A percentile compares a stretch with the other conserved stretches of the same genome.
Conservation (phyloP, 2,113 vertebrate genomes). For the Gorsachius goisagi region DNA sequence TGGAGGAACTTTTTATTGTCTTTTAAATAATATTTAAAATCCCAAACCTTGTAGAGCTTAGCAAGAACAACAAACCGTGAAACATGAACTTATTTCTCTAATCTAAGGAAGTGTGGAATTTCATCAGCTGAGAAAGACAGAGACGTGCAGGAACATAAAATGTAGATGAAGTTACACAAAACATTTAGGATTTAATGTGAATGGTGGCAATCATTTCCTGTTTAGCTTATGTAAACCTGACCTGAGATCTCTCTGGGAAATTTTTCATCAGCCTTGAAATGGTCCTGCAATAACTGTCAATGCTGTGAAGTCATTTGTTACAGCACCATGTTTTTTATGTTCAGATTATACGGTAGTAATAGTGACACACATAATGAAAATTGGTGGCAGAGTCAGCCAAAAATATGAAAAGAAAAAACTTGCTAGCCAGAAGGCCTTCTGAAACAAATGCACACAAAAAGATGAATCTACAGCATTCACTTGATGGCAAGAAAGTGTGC, state of each 20-base stretch:
- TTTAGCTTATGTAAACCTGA: slow-evolving; percentile 78
- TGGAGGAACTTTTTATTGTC: slow-evolving; percentile 59
- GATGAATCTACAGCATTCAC: not conserved
- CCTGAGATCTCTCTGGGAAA: slow-evolving; percentile 71
- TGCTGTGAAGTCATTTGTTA: slow-evolving; percentile 77
- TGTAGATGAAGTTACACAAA: slow-evolving; percentile 74
- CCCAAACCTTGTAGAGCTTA: not conserved
- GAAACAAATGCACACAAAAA: not conserved
- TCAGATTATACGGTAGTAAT: slow-evolving; percentile 77
- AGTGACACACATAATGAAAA: slow-evolving; percentile 77
- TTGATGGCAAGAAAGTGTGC: not conserved
- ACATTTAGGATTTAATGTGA: slow-evolving; percentile 76
- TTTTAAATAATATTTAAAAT: slow-evolving; percentile 51
- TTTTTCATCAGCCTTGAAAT: slow-evolving; percentile 77
- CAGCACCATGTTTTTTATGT: slow-evolving; percentile 75
- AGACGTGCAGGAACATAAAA: slow-evolving; percentile 72
- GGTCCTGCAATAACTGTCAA: slow-evolving; percentile 77
- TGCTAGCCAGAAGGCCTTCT: slow-evolving; percentile 28
- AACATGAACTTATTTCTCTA: slow-evolving; percentile 61
- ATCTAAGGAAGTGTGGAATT: slow-evolving; percentile 66
- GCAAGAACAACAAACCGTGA: slow-evolving; percentile 49
- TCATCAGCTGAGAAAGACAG: slow-evolving; percentile 64
- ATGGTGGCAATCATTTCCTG: slow-evolving; percentile 74
- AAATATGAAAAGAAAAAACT: slow-evolving; percentile 50
- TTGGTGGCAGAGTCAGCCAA: slow-evolving; percentile 49